A percentile compares a stretch with the other conserved stretches of the same genome.
phyloP scores from a whole-genome alignment of 2,888 invertebrate genomes.

The Isoperla grammatica region DNA sequence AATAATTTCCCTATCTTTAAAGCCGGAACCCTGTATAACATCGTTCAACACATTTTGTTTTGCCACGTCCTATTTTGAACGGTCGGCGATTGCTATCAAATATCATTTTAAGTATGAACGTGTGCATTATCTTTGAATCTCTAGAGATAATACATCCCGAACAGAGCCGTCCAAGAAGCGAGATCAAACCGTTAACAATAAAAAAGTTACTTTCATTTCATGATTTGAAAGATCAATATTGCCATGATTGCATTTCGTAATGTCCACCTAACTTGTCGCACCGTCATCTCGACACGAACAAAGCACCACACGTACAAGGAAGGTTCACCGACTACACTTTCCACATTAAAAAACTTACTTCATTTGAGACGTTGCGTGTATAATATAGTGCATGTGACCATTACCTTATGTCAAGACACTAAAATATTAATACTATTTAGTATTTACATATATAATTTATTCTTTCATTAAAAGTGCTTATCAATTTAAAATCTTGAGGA shows the following conservation, averaged over 20 bases:
- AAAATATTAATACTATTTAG: background rate
- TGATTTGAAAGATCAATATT: slow-evolving; percentile 6
- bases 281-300: too few species aligned
- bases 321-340: background rate
- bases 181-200: slow-evolving; percentile 25
- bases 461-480: slow-evolving; percentile 2
- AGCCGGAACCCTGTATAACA: slow-evolving; percentile 25
- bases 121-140: background rate
- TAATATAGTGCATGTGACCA: background rate
- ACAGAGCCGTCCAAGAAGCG: slow-evolving; percentile 17
- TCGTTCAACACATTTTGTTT: slow-evolving; percentile 12
- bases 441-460: slow-evolving; percentile 2
- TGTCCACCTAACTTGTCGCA: too few species aligned
- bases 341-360: slow-evolving; percentile 12
- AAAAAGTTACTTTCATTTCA: slow-evolving; percentile 9
- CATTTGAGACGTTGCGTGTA: slow-evolving; percentile 1
- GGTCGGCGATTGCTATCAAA: background rate
- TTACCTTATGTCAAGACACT: slow-evolving; percentile 10
- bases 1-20: slow-evolving; percentile 14
- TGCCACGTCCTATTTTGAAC: background rate
- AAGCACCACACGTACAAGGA: too few species aligned
- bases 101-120: background rate
- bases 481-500: slow-evolving; percentile 26
- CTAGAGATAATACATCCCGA: slow-evolving; percentile 15
- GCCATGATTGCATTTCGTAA: slow-evolving; percentile 2